phyloP scores from a whole-genome alignment of 2,113 vertebrate genomes.

The Genyomyrus donnyi region DNA sequence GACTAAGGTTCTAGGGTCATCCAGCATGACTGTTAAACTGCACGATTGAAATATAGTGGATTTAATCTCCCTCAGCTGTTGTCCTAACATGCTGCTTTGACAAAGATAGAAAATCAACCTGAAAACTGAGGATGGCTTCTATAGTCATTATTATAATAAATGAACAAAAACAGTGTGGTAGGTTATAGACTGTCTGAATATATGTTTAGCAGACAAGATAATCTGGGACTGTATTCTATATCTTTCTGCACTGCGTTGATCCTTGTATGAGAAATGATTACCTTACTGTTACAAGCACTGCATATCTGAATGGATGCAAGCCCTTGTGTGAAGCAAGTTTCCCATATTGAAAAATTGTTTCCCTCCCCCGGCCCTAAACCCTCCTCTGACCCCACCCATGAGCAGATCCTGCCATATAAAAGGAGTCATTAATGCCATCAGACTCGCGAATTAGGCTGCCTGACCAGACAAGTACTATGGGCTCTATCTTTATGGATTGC shows the following conservation, averaged over 20 bases:
- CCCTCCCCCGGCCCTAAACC: neutral
- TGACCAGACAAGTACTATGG: neutral
- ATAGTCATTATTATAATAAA: neutral
- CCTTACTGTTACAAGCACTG: neutral
- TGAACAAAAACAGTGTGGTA: neutral
- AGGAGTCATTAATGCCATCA: neutral
- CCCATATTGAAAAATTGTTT: neutral
- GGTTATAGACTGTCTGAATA: neutral
- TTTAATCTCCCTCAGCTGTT: neutral
- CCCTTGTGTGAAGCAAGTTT: neutral
- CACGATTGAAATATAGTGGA: neutral
- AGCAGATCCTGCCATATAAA: neutral
- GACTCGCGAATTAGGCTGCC: neutral
- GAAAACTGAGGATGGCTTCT: neutral
- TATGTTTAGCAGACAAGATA: neutral
- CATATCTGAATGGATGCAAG: neutral
- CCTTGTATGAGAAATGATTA: neutral
- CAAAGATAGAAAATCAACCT: neutral
- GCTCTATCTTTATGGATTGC: neutral
- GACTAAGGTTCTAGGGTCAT: neutral
- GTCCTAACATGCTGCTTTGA: neutral
- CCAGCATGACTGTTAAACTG: neutral
- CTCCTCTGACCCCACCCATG: constrained; percentile 3
- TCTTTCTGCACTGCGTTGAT: neutral
- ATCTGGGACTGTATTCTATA: neutral